These are phyloP conservation scores for Chaetops frenatus DNA, from an alignment of 2,113 vertebrate species.

Conservation along the genomic window DNA sequence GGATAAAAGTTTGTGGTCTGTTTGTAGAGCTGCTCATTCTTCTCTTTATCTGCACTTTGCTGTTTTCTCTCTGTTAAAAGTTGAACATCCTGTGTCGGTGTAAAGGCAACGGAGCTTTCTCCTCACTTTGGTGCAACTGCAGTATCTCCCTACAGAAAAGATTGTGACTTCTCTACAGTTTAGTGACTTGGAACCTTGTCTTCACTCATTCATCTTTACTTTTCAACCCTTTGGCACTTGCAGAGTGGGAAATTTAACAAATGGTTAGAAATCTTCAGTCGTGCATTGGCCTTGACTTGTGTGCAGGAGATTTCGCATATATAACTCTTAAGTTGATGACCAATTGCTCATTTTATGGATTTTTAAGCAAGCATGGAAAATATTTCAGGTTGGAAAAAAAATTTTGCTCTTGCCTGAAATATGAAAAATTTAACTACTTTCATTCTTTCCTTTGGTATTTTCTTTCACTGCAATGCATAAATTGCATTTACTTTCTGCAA, in stretches of 20 bases:
- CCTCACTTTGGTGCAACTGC: neutral
- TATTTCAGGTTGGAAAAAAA: constrained; percentile 13
- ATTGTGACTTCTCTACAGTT: neutral
- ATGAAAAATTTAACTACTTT: neutral
- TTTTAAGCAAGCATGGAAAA: constrained; percentile 35
- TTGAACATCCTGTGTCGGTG: neutral
- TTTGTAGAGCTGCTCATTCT: neutral
- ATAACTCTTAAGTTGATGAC: neutral
- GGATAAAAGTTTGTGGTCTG: neutral
- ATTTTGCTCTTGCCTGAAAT: neutral
- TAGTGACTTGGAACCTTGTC: constrained; percentile 23
- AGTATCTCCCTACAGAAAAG: neutral
- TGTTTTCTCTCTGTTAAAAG: neutral
- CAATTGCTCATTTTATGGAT: constrained; percentile 11
- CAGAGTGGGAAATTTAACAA: neutral
- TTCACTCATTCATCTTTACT: neutral
- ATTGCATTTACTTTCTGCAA: neutral
- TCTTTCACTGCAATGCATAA: neutral
- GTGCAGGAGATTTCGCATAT: neutral
- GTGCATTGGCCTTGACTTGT: neutral
- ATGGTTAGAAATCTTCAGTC: neutral
- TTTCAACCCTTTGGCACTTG: neutral
- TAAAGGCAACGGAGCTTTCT: neutral
- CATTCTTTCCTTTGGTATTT: neutral
- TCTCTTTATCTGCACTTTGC: neutral